Conservation (phyloP, 2,113 vertebrate species). For the Oreotragus oreotragus region DNA sequence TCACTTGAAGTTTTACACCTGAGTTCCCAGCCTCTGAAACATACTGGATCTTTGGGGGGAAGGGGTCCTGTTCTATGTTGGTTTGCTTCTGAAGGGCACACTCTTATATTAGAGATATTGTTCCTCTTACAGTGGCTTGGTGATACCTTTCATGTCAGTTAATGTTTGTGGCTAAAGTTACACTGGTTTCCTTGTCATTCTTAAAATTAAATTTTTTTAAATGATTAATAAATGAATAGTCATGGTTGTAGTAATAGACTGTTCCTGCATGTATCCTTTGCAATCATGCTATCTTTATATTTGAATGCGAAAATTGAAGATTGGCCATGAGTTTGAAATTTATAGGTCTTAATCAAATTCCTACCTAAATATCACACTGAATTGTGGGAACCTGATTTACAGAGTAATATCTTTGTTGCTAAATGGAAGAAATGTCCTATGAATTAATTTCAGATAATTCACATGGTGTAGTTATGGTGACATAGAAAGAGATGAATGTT, state of each 20-base stretch:
- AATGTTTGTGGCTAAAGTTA: background rate
- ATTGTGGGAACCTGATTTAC: background rate
- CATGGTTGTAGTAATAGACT: background rate
- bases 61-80: background rate
- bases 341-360: background rate
- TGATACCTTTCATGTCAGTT: background rate
- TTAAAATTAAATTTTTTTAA: background rate
- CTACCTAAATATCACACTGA: background rate
- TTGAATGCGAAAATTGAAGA: background rate
- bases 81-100: background rate
- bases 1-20: too few species aligned
- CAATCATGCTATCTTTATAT: background rate
- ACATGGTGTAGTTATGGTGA: background rate
- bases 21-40: background rate
- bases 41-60: background rate
- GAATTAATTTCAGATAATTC: background rate
- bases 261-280: background rate
- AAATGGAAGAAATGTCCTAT: background rate
- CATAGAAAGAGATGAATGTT: background rate
- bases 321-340: background rate
- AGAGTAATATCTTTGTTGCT: background rate
- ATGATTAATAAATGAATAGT: background rate
- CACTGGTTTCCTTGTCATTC: background rate
- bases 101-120: background rate
- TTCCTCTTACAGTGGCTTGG: background rate